A percentile compares a stretch with the other conserved stretches of the same genome.
Evolutionary conservation across 1,140 invertebrate species (phyloP).

Genomic region (Listronotus bonariensis): DNA sequence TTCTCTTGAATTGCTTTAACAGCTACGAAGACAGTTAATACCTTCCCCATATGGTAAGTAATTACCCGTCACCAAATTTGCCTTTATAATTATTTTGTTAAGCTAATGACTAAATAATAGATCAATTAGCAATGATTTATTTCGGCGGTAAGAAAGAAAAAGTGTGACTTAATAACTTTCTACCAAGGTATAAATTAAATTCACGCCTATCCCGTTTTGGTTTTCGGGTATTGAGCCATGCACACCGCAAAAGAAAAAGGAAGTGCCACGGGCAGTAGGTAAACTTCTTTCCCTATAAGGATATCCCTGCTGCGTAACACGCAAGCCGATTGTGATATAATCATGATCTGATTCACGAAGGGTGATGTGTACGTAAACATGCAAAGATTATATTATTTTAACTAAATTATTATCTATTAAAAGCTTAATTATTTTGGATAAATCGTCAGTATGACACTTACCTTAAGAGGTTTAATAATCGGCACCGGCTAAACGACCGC

Average conservation of each 20-base stretch:
- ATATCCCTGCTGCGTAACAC: constrained; percentile 35
- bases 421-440: no score
- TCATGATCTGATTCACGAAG: not conserved
- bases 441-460: no score
- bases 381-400: no score
- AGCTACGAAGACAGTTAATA: no score
- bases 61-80: constrained; percentile 24
- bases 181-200: constrained; percentile 37
- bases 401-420: no score
- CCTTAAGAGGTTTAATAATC: no score
- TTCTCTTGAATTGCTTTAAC: no score
- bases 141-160: constrained; percentile 16
- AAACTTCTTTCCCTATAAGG: constrained; percentile 41
- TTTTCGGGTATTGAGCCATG: constrained; percentile 31
- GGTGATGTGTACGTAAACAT: no score
- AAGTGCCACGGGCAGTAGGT: constrained; percentile 37
- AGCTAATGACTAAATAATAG: constrained; percentile 37
- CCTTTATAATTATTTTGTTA: constrained; percentile 24
- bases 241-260: constrained; percentile 4
- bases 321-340: constrained; percentile 25
- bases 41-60: not conserved
- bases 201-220: constrained; percentile 28
- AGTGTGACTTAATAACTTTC: constrained; percentile 32
- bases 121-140: constrained; percentile 32
- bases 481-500: no score